These are phyloP conservation scores for Hyposoter didymator DNA, from an alignment of 2,888 invertebrate genomes.

Conservation along the genomic window DNA sequence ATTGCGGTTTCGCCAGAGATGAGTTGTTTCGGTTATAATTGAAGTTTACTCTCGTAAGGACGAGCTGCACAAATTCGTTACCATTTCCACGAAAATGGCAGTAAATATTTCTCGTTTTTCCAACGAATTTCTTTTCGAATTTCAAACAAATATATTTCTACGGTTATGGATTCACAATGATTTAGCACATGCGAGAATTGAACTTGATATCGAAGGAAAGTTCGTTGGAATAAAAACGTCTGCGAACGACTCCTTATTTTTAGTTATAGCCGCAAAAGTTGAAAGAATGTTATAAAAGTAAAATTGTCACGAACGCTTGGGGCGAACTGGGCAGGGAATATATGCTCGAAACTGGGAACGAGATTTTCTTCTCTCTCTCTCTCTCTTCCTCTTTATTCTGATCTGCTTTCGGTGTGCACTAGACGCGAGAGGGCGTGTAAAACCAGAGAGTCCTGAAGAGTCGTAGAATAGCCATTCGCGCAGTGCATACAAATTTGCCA, in stretches of 20 bases:
- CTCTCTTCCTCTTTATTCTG: conserved; percentile 1
- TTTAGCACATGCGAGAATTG: neutral
- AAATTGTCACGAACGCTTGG: conserved; percentile 34
- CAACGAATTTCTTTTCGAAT: neutral
- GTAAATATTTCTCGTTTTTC: neutral
- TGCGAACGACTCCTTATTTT: conserved; percentile 19
- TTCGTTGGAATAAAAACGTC: conserved; percentile 16
- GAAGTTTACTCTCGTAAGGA: neutral
- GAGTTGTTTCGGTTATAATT: conserved; percentile 1
- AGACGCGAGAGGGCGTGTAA: conserved; percentile 51
- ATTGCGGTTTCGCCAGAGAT: neutral
- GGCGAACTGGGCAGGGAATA: conserved; percentile 45
- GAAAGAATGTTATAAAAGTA: conserved; percentile 44
- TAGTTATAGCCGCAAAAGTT: conserved; percentile 47
- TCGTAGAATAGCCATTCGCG: conserved; percentile 69
- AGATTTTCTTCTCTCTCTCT: conserved; percentile 32
- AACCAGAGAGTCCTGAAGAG: conserved; percentile 55
- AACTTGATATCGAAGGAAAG: neutral
- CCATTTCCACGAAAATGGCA: neutral
- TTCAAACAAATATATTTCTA: neutral
- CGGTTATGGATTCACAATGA: neutral
- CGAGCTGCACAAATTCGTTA: neutral
- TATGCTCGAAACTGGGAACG: conserved; percentile 16
- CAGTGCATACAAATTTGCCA: conserved; percentile 72
- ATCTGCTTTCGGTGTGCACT: conserved; percentile 37